These are phyloP conservation scores for Beris morrisii DNA, from an alignment of 2,888 invertebrate genomes.

Conservation along the genomic window DNA sequence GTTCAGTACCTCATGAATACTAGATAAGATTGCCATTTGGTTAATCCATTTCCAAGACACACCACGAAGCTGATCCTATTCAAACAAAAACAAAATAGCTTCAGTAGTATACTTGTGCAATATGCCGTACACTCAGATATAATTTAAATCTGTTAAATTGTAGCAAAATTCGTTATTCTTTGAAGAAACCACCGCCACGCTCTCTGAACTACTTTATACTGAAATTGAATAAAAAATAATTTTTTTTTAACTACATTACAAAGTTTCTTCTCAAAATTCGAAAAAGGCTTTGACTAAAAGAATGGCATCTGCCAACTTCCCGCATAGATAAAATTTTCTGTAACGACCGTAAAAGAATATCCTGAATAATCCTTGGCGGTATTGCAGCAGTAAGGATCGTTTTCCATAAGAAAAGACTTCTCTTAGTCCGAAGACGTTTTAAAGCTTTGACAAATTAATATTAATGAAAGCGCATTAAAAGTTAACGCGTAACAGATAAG, in stretches of 20 bases:
- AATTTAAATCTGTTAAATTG: no score
- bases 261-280: slow-evolving; percentile 8
- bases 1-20: no score
- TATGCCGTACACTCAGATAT: no score
- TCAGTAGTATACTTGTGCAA: no score
- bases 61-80: no score
- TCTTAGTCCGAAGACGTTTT: not conserved
- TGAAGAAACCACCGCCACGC: no score
- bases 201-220: slow-evolving; percentile 10
- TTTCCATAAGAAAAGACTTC: not conserved
- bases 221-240: slow-evolving; percentile 14
- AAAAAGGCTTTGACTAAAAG: not conserved
- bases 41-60: no score
- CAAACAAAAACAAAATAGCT: no score
- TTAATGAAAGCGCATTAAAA: slow-evolving; percentile 32
- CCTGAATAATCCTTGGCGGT: no score
- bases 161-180: no score
- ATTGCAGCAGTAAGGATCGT: not conserved
- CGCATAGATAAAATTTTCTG: not conserved
- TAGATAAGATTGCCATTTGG: no score
- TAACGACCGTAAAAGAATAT: no score
- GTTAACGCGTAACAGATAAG: slow-evolving; percentile 24
- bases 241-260: slow-evolving; percentile 20
- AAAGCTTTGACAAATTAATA: slow-evolving; percentile 29
- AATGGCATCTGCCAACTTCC: slow-evolving; percentile 17